Base-by-base conservation (phyloP, 2,797 vertebrate genomes). In the Nannoperca obscura region DNA sequence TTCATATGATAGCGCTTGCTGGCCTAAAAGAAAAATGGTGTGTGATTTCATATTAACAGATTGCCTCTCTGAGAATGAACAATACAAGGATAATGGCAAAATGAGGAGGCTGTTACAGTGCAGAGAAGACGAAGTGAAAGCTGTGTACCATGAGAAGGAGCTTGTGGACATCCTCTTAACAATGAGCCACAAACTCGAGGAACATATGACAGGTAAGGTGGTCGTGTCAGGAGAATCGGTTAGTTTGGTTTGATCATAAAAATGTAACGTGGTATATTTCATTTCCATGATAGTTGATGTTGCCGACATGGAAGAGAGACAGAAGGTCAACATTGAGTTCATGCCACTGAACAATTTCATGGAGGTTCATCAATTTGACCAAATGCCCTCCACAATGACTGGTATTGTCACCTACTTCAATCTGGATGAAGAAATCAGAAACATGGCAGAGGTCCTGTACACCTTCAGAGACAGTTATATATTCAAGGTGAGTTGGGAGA, bases 401-500 rank as follows among this genome's bases (percentile, higher is more conserved):
- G 91, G 91, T 0, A 7, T 67, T 4, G 85, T 90, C 59, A 94
- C 94, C 0, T 95, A 90, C 86, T 99, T 97, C 87, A 20, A 67
- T 2, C 91, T 98, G 73, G 92, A 92, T 34, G 61, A 91, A 1
- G 1, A 91, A 0, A 57, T 96, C 1, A 92, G 82, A 58, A 0
- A 78, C 0, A 96, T 96, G 94, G 96, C 93, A 2, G 5, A 78
- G 1, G 0, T 2, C 2, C 73, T 97, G 1, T 69, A 93, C 81
- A 46, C 0, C 0, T 94, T 95, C 15, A 95, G 84, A 34, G 92
- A 96, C 1, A 97, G 97, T 80, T 80, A 93, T 63, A 62, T 97
- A 77, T 97, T 99, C 81, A 92, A 89, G 79, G 34, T 85, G 53
- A 95, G 95, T 66, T 99, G 97, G 98, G 84, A 95, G 13, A 84